Percentiles rank a stretch among this genome's conserved stretches.
phyloP scores from a whole-genome alignment of 2,888 invertebrate species.

The Aspidapion aeneum region DNA sequence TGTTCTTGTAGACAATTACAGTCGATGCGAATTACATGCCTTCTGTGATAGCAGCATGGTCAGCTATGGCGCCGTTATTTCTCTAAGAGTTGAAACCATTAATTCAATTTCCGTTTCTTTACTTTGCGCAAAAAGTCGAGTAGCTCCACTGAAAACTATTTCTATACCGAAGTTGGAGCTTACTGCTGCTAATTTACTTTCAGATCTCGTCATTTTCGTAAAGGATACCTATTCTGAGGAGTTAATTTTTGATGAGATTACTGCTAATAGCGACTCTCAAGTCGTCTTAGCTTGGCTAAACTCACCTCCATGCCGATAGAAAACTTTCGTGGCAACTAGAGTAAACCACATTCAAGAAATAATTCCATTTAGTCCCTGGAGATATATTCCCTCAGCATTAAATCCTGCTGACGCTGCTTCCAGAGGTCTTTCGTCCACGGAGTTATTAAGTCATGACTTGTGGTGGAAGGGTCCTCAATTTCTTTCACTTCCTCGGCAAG shows the following conservation, averaged over 20 bases:
- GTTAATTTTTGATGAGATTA: slow-evolving; percentile 17
- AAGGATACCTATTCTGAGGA: slow-evolving; percentile 14
- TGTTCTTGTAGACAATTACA: not conserved
- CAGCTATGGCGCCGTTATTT: slow-evolving; percentile 9
- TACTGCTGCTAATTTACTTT: slow-evolving; percentile 2
- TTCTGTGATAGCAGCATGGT: not conserved
- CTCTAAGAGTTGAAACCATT: slow-evolving; percentile 2
- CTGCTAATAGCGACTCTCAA: slow-evolving; percentile 10
- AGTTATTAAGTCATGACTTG: too few species aligned
- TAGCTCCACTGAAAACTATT: slow-evolving; percentile 2
- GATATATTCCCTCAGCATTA: too few species aligned
- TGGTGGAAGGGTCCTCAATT: too few species aligned
- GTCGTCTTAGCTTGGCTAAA: slow-evolving; percentile 7
- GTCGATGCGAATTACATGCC: slow-evolving; percentile 1
- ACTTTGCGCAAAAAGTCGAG: not conserved
- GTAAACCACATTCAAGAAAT: slow-evolving; percentile 13
- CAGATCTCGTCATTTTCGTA: slow-evolving; percentile 5
- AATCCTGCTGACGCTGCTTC: too few species aligned
- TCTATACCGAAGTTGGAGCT: slow-evolving; percentile 2
- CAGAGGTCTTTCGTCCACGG: too few species aligned
- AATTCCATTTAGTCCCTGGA: too few species aligned
- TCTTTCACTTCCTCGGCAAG: too few species aligned
- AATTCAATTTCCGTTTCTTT: too few species aligned
- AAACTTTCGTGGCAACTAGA: too few species aligned
- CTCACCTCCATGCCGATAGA: slow-evolving; percentile 11